phyloP scores from a whole-genome alignment of 1,140 invertebrate species.

The Acromyrmex charruanus region DNA sequence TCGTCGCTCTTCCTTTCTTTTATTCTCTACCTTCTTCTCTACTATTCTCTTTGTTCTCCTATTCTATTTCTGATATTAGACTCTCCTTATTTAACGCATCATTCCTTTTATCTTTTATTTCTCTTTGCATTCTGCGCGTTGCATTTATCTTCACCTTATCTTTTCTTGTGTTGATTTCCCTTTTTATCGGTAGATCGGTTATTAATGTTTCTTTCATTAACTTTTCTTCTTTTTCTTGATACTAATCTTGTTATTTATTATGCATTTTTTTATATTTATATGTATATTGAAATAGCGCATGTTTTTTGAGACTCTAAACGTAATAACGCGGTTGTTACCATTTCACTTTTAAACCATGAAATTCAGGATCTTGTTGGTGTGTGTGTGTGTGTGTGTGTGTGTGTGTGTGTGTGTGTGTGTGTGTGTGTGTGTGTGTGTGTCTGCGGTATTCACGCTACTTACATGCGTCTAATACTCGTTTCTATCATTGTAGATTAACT shows the following conservation, averaged over 20 bases:
- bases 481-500: no score
- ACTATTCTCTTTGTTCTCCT: neutral
- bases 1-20: slow-evolving; percentile 13
- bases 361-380: no score
- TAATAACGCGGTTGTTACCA: no score
- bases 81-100: neutral
- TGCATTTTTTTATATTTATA: neutral
- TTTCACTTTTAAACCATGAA: no score
- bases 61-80: slow-evolving; percentile 8
- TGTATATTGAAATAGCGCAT: no score
- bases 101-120: neutral
- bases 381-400: no score
- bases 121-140: neutral
- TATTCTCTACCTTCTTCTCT: neutral
- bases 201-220: slow-evolving; percentile 10
- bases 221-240: neutral
- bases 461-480: no score
- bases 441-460: no score
- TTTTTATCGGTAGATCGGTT: neutral
- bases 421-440: no score
- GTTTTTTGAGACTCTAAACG: no score
- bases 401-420: no score
- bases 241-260: neutral
- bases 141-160: neutral
- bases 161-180: neutral